Evolutionary conservation across 92 coral and sea anemone species (phyloP).

Genomic region (Porites evermanni): DNA sequence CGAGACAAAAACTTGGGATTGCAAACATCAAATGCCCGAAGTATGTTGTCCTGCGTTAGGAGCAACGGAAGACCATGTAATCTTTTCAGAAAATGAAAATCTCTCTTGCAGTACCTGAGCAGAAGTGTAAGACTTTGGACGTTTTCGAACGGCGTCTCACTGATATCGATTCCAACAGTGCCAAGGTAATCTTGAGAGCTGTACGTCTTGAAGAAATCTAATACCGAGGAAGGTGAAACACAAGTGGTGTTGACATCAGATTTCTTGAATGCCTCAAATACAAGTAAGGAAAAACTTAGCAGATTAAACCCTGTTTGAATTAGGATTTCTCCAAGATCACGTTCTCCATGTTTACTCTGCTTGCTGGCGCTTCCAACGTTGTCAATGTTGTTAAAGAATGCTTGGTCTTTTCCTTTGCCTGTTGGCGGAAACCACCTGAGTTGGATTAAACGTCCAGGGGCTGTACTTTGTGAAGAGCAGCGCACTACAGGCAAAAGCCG

Average conservation of each 20-base stretch:
- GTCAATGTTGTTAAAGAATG: slow-evolving; percentile 51
- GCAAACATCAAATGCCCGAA: slow-evolving; percentile 50
- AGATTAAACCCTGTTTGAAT: slow-evolving; percentile 62
- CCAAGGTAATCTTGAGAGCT: slow-evolving; percentile 20
- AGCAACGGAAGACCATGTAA: slow-evolving; percentile 80
- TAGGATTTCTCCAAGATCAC: slow-evolving; percentile 33
- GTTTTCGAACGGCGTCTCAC: slow-evolving; percentile 57
- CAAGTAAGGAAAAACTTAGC: slow-evolving; percentile 19
- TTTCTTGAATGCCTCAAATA: slow-evolving; percentile 22
- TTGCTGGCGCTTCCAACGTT: not conserved
- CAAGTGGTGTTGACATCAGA: slow-evolving; percentile 21
- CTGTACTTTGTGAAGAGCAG: not conserved
- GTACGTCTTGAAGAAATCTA: slow-evolving; percentile 52
- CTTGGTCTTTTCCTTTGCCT: slow-evolving; percentile 32
- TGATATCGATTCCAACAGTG: slow-evolving; percentile 34
- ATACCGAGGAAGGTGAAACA: slow-evolving; percentile 33
- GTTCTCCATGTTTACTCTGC: too few relatives aligned
- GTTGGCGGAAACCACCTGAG: slow-evolving; percentile 62
- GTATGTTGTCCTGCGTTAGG: slow-evolving; percentile 74
- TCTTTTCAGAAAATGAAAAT: slow-evolving; percentile 29
- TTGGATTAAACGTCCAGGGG: not conserved
- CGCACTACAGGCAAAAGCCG: slow-evolving; percentile 70
- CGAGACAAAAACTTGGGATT: slow-evolving; percentile 55
- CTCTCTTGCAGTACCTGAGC: slow-evolving; percentile 67
- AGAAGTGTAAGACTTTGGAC: slow-evolving; percentile 35